Conservation (phyloP, 1,140 invertebrate genomes). For the Diachasma alloeum region DNA sequence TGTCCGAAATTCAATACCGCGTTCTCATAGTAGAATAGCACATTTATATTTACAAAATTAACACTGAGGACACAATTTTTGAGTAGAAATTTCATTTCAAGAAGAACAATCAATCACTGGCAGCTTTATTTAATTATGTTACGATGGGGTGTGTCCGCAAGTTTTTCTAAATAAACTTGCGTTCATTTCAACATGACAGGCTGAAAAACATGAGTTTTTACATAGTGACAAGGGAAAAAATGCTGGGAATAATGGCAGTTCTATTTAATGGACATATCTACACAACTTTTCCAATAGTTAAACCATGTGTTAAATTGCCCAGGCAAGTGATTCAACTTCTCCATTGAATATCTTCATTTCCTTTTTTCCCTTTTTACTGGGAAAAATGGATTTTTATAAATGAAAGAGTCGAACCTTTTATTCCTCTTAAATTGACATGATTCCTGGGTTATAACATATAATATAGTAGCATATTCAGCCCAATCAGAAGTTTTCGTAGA, state of each 20-base stretch:
- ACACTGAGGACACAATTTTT: background rate
- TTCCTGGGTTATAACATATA: too few relatives aligned
- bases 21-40: background rate
- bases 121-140: constrained; percentile 59
- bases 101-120: constrained; percentile 56
- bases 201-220: background rate
- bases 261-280: background rate
- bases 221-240: background rate
- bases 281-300: background rate
- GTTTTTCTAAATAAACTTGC: constrained; percentile 28
- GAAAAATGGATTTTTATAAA: too few relatives aligned
- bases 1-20: background rate
- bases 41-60: background rate
- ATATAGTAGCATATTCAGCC: too few relatives aligned
- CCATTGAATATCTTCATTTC: background rate
- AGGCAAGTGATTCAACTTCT: background rate
- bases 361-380: too few relatives aligned
- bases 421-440: too few relatives aligned
- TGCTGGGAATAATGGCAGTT: background rate
- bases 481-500: too few relatives aligned
- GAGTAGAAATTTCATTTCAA: background rate
- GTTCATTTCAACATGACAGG: constrained; percentile 25
- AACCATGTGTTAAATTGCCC: background rate
- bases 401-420: too few relatives aligned
- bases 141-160: background rate